A percentile compares a stretch with the other conserved stretches of the same genome.
Evolutionary conservation across 2,888 invertebrate genomes (phyloP).

Genomic region (Melanchra persicariae): DNA sequence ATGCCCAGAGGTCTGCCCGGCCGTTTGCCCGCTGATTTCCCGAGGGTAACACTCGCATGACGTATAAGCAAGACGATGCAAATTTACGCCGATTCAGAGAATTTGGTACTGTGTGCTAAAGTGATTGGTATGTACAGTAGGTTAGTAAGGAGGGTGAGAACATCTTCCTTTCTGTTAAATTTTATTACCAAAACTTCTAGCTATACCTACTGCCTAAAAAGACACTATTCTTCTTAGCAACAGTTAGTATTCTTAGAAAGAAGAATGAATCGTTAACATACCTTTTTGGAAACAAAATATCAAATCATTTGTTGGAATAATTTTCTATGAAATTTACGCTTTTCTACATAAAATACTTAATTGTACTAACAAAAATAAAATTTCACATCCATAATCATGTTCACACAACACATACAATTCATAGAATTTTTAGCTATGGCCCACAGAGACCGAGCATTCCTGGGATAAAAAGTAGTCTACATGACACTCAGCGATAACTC

Average conservation of each 20-base stretch:
- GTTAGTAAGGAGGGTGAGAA: background rate
- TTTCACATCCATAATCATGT: background rate
- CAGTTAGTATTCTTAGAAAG: background rate
- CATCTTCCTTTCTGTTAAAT: background rate
- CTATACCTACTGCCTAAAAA: background rate
- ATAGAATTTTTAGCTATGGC: no score
- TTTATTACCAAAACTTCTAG: no score
- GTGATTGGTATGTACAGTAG: background rate
- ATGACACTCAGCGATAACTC: background rate
- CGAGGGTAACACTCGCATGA: slow-evolving; percentile 47
- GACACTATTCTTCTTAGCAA: background rate
- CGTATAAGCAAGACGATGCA: slow-evolving; percentile 46
- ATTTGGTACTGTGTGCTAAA: slow-evolving; percentile 17
- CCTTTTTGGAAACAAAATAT: background rate
- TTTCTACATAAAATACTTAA: no score
- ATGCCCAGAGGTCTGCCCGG: slow-evolving; percentile 22
- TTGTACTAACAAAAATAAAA: background rate
- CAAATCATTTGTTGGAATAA: no score
- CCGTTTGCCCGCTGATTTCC: slow-evolving; percentile 55
- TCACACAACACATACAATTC: no score
- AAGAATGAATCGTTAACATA: background rate
- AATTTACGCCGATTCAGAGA: slow-evolving; percentile 43
- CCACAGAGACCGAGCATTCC: background rate
- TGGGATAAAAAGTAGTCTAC: background rate
- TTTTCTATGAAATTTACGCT: no score